phyloP scores from a whole-genome alignment of 2,113 vertebrate species.

The Pholis gunnellus region DNA sequence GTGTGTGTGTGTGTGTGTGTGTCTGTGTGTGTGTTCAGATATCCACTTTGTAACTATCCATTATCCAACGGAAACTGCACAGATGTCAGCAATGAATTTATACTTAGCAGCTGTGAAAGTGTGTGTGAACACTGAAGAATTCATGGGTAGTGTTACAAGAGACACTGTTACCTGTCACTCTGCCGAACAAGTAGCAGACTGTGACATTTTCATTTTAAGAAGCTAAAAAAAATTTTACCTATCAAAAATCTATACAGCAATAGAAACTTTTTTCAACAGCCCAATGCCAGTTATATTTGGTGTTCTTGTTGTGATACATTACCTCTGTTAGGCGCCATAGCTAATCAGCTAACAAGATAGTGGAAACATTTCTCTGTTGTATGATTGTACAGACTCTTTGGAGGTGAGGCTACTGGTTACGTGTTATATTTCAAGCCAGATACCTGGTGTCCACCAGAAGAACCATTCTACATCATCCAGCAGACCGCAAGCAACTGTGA shows the following conservation, averaged over 20 bases:
- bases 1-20: background rate
- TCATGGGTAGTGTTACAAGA: background rate
- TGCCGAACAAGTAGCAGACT: background rate
- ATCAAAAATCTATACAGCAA: background rate
- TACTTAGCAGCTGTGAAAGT: background rate
- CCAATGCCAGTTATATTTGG: background rate
- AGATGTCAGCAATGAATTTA: conserved; percentile 11
- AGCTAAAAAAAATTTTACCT: background rate
- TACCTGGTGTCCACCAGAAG: too few species aligned
- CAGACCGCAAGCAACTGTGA: too few species aligned
- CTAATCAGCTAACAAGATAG: background rate
- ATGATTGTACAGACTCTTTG: too few species aligned
- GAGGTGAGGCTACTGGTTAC: too few species aligned
- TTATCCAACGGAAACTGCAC: background rate
- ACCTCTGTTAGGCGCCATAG: background rate
- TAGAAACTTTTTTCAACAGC: too few species aligned
- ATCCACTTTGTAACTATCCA: background rate
- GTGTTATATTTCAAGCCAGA: too few species aligned
- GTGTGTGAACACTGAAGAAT: background rate
- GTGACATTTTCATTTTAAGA: background rate
- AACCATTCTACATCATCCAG: too few species aligned
- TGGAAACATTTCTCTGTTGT: too few species aligned
- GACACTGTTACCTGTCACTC: background rate
- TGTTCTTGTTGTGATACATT: background rate
- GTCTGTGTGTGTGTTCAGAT: background rate